Conservation (phyloP, 2,113 vertebrate genomes). For the Oreochromis niloticus region DNA sequence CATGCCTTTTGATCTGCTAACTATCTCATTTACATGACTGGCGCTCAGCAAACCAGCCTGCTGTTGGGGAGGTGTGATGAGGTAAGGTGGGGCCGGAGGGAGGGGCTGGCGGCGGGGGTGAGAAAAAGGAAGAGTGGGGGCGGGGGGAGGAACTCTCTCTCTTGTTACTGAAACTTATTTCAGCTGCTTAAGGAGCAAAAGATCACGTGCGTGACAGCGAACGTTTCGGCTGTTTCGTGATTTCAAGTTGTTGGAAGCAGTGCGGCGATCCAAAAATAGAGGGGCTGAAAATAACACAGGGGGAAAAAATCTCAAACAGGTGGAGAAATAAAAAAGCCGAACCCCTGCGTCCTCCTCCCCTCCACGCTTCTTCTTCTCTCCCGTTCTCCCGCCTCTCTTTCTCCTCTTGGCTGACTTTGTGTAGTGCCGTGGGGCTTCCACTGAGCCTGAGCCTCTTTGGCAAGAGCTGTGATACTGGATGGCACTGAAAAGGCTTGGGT, state of each 20-base stretch:
- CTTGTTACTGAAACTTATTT: neutral
- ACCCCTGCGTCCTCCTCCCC: neutral
- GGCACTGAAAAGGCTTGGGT: slow-evolving; percentile 29
- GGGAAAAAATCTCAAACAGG: neutral
- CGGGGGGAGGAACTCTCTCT: neutral
- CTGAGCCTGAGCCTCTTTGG: slow-evolving; percentile 53
- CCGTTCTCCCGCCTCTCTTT: slow-evolving; percentile 5
- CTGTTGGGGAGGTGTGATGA: slow-evolving; percentile 22
- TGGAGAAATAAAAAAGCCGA: neutral
- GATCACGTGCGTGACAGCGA: neutral
- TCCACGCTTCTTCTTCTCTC: neutral
- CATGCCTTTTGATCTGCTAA: slow-evolving; percentile 63
- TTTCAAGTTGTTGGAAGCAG: neutral
- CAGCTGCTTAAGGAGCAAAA: neutral
- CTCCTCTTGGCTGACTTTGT: slow-evolving; percentile 64
- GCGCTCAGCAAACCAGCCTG: slow-evolving; percentile 8
- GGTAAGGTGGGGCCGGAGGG: neutral
- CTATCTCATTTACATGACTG: slow-evolving; percentile 68
- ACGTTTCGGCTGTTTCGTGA: neutral
- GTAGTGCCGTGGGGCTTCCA: slow-evolving; percentile 46
- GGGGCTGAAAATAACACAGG: neutral
- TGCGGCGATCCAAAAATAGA: neutral
- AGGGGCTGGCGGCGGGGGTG: neutral
- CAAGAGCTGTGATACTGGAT: slow-evolving; percentile 35
- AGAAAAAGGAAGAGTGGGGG: neutral